Percentiles rank a stretch among this genome's conserved stretches.
These are phyloP conservation scores for Lacerta agilis DNA, from an alignment of 2,797 vertebrate genomes.

Conservation along the genomic window DNA sequence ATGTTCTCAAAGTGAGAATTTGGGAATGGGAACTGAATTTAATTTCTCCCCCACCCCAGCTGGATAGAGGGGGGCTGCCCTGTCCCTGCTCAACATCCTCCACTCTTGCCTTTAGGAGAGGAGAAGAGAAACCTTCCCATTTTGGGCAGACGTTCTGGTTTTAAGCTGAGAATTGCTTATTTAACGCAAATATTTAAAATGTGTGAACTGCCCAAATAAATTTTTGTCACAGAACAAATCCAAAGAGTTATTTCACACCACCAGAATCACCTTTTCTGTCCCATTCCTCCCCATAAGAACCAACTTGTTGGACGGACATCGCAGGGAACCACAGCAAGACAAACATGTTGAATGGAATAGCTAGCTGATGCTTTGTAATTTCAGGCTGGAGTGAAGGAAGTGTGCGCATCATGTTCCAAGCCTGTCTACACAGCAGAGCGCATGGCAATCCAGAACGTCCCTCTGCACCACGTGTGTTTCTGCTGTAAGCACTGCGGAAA, in stretches of 20 bases:
- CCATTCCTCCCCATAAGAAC: neutral
- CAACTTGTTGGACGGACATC: neutral
- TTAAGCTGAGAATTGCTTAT: too few species aligned
- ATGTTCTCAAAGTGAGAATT: too few species aligned
- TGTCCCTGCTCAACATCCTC: neutral
- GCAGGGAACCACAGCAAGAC: neutral
- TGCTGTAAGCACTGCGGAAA: conserved; percentile 85
- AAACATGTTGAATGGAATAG: neutral
- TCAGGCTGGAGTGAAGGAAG: conserved; percentile 76
- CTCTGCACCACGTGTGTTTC: conserved; percentile 86
- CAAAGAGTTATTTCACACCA: neutral
- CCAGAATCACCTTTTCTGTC: neutral
- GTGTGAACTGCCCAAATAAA: neutral
- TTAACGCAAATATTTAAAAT: too few species aligned
- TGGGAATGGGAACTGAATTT: too few species aligned
- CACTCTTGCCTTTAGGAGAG: neutral
- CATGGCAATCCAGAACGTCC: conserved; percentile 78
- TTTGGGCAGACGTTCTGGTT: too few species aligned
- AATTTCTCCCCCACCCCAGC: too few species aligned
- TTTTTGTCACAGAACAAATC: neutral
- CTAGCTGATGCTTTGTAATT: conserved; percentile 71
- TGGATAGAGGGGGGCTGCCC: too few species aligned
- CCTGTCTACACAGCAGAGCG: conserved; percentile 84
- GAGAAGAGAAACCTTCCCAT: neutral
- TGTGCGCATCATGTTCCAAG: conserved; percentile 81